Evolutionary conservation across 2,888 invertebrate species (phyloP).

Genomic region (Thecophora atra): DNA sequence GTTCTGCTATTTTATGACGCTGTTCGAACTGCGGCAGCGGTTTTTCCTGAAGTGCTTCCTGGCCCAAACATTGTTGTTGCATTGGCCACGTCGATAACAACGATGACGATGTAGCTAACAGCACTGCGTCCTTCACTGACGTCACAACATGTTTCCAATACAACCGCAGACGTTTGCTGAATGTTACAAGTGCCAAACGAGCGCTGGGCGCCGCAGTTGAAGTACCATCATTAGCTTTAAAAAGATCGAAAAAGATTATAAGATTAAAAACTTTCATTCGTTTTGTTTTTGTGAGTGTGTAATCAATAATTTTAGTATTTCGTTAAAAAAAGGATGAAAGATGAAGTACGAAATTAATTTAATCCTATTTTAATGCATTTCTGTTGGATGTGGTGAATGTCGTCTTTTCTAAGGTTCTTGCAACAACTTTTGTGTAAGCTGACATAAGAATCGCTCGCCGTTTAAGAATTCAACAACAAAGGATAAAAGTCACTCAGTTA

Average conservation of each 20-base stretch:
- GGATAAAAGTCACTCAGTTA: background rate
- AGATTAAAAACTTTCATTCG: too few relatives aligned
- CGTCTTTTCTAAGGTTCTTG: too few relatives aligned
- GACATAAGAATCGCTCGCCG: constrained; percentile 13
- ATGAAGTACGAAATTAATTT: too few relatives aligned
- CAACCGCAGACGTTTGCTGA: constrained; percentile 30
- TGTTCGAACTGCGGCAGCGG: constrained; percentile 13
- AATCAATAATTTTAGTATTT: too few relatives aligned
- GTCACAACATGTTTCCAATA: constrained; percentile 29
- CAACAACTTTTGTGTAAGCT: background rate
- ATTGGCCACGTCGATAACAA: constrained; percentile 25
- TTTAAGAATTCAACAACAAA: too few relatives aligned
- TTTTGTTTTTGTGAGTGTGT: too few relatives aligned
- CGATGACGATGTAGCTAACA: constrained; percentile 41
- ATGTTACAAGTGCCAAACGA: constrained; percentile 10
- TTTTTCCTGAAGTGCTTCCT: background rate
- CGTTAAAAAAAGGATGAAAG: too few relatives aligned
- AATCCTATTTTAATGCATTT: too few relatives aligned
- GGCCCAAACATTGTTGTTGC: background rate
- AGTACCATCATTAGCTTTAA: constrained; percentile 39
- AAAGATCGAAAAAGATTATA: too few relatives aligned
- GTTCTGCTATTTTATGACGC: background rate
- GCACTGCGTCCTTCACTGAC: constrained; percentile 35
- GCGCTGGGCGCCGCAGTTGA: constrained; percentile 36
- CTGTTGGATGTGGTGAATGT: too few relatives aligned